Conservation (phyloP, 2,888 invertebrate genomes). For the Agonopterix heracliana region DNA sequence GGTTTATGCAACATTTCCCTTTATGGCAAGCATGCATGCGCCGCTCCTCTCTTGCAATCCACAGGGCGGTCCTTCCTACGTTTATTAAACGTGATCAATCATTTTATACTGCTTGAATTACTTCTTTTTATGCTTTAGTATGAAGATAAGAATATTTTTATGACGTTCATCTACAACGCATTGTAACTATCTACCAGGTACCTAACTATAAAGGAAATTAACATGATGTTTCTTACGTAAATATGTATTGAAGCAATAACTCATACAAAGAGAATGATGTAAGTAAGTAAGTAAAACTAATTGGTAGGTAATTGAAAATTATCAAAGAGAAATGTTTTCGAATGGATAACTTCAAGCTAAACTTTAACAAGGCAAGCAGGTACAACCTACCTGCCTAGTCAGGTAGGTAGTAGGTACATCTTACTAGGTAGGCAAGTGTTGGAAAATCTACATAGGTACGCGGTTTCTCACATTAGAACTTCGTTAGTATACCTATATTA, state of each 20-base stretch:
- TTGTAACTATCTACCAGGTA: no score
- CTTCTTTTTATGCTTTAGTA: constrained; percentile 14
- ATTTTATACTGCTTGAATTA: constrained; percentile 19
- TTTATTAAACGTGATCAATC: constrained; percentile 43
- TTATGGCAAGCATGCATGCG: constrained; percentile 41
- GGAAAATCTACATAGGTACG: background rate
- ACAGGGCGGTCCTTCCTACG: constrained; percentile 18
- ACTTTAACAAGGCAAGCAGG: background rate
- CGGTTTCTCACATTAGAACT: constrained; percentile 2
- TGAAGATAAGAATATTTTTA: constrained; percentile 14
- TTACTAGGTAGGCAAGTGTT: background rate
- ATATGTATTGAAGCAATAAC: no score
- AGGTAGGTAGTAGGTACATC: background rate
- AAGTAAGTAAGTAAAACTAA: no score
- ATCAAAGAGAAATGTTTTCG: no score
- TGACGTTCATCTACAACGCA: background rate
- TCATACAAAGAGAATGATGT: no score
- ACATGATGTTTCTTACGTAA: no score
- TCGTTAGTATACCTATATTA: background rate
- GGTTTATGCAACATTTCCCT: constrained; percentile 56
- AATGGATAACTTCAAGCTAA: no score
- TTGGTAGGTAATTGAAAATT: no score
- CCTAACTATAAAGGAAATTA: no score
- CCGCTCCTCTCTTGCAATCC: constrained; percentile 27
- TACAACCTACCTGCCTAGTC: background rate